Evolutionary conservation across 2,888 invertebrate genomes (phyloP).

Genomic region (Chrysolina oricalcia): DNA sequence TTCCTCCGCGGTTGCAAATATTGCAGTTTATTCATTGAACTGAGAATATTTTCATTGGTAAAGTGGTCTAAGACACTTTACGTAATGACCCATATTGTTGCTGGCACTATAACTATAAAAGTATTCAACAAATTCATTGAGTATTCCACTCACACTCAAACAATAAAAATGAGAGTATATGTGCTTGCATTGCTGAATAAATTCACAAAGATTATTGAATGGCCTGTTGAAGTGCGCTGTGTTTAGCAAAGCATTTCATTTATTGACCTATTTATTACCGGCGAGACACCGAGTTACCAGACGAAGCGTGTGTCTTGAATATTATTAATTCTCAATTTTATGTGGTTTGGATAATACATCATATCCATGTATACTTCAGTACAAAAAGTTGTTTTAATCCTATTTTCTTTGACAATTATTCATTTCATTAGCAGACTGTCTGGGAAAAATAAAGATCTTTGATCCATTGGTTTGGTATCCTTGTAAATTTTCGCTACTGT

Average conservation of each 20-base stretch:
- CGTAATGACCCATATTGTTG: background rate
- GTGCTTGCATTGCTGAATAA: slow-evolving; percentile 21
- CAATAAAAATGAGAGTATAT: slow-evolving; percentile 24
- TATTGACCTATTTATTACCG: slow-evolving; percentile 26
- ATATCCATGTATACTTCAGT: background rate
- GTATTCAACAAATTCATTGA: background rate
- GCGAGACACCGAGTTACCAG: slow-evolving; percentile 9
- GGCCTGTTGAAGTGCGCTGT: slow-evolving; percentile 17
- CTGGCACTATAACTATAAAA: background rate
- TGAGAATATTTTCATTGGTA: no score
- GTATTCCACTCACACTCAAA: slow-evolving; percentile 1
- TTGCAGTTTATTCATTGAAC: no score
- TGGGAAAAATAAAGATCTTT: no score
- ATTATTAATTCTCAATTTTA: background rate
- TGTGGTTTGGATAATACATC: background rate
- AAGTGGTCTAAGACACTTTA: no score
- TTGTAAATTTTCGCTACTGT: no score
- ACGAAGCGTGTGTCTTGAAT: slow-evolving; percentile 6
- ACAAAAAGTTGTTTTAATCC: background rate
- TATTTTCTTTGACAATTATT: background rate
- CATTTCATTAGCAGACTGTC: background rate
- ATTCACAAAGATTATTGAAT: slow-evolving; percentile 27
- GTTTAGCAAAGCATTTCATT: slow-evolving; percentile 17
- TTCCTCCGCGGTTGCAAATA: no score
- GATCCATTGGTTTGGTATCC: no score